Evolutionary conservation across 1,140 invertebrate genomes (phyloP).

Genomic region (Apolygus lucorum): DNA sequence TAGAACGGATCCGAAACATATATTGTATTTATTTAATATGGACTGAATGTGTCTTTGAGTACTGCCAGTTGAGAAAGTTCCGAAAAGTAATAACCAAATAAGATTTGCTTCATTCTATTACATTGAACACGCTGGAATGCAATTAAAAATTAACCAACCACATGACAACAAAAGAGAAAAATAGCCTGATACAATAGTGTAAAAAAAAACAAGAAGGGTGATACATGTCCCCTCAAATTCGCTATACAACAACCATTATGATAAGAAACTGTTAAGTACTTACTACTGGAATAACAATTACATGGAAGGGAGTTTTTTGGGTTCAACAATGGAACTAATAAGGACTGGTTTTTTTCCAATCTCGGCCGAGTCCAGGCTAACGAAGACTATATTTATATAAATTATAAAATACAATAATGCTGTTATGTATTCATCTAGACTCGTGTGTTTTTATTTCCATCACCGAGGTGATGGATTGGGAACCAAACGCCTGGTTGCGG

Average conservation of each 20-base stretch:
- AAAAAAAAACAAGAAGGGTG: constrained; percentile 28
- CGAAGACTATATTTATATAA: constrained; percentile 27
- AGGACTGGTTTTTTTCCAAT: constrained; percentile 16
- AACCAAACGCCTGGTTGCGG: background rate
- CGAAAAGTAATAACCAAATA: constrained; percentile 13
- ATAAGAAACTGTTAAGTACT: constrained; percentile 35
- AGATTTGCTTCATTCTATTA: constrained; percentile 26
- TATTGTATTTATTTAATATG: constrained; percentile 6
- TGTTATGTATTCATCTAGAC: constrained; percentile 21
- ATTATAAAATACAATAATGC: constrained; percentile 28
- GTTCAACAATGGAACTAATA: constrained; percentile 32
- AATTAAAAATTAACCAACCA: background rate
- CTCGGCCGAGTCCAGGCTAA: constrained; percentile 31
- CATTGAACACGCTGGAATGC: constrained; percentile 13
- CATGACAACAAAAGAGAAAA: constrained; percentile 9
- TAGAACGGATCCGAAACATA: constrained; percentile 24
- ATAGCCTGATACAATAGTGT: constrained; percentile 16
- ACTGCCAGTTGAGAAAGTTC: constrained; percentile 21
- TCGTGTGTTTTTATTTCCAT: background rate
- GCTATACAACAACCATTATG: constrained; percentile 37
- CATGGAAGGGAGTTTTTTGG: constrained; percentile 30
- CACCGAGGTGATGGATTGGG: background rate
- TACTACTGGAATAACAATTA: constrained; percentile 36
- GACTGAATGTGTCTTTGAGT: background rate
- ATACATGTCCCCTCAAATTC: constrained; percentile 31